Evolutionary conservation across 2,113 vertebrate genomes (phyloP).

Genomic region (Gobiocypris rarus): DNA sequence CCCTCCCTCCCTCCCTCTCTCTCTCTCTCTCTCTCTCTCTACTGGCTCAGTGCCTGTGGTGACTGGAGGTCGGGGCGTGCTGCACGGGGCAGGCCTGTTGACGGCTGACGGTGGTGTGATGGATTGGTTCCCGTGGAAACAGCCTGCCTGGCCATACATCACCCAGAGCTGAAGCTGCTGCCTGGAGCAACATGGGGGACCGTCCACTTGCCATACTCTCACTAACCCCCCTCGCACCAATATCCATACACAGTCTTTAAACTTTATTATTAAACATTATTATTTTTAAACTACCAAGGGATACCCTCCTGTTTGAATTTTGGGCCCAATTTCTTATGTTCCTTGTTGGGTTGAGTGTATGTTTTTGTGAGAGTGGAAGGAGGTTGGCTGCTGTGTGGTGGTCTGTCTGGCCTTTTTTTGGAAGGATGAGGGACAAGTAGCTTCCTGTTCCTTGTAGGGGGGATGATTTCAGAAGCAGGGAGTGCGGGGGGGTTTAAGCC

Average conservation of each 20-base stretch:
- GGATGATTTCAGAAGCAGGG: conserved; percentile 67
- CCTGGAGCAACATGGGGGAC: conserved; percentile 37
- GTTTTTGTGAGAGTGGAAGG: conserved; percentile 23
- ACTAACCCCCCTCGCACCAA: conserved; percentile 22
- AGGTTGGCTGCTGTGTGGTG: neutral
- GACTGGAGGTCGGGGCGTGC: conserved; percentile 42
- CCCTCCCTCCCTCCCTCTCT: conserved; percentile 43
- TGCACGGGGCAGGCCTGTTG: conserved; percentile 47
- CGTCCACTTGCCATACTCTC: conserved; percentile 26
- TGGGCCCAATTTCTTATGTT: neutral
- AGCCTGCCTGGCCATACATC: conserved; percentile 42
- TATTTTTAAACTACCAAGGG: conserved; percentile 7
- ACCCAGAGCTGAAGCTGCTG: conserved; percentile 46
- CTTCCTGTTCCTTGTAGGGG: conserved; percentile 75
- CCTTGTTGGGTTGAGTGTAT: neutral
- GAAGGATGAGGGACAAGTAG: conserved; percentile 84
- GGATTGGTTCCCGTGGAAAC: conserved; percentile 57
- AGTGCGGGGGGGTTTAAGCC: conserved; percentile 67
- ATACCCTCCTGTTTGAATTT: neutral
- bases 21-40: too few species aligned
- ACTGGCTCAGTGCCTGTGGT: conserved; percentile 81
- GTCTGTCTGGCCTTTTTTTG: conserved; percentile 74
- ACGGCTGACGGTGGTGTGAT: conserved; percentile 52
- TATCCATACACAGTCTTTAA: conserved; percentile 8
- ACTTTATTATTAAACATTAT: conserved; percentile 24